phyloP scores from a whole-genome alignment of 1,140 invertebrate species.

The Bathynomus jamesi region DNA sequence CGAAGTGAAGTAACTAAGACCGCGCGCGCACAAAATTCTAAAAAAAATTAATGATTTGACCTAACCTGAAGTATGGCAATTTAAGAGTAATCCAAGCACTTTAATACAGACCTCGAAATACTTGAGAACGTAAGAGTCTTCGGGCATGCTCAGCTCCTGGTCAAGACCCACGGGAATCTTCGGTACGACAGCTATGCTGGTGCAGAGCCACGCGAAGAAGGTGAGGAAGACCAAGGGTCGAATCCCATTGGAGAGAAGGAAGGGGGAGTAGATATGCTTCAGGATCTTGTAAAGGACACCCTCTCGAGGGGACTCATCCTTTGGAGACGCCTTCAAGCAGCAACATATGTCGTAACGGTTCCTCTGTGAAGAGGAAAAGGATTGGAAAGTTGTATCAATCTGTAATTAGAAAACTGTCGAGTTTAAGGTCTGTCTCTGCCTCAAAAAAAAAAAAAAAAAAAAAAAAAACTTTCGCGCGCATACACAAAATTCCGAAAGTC shows the following conservation, averaged over 20 bases:
- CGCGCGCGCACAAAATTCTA: too few species aligned
- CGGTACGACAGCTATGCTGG: slow-evolving; percentile 73
- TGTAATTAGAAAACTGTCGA: too few species aligned
- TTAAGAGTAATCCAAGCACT: too few species aligned
- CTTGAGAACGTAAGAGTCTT: slow-evolving; percentile 85
- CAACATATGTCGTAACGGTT: slow-evolving; percentile 76
- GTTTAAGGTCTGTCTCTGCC: too few species aligned
- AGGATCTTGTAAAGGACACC: slow-evolving; percentile 79
- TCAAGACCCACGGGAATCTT: slow-evolving; percentile 89
- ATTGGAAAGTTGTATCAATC: too few species aligned
- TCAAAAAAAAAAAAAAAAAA: too few species aligned
- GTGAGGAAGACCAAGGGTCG: slow-evolving; percentile 65
- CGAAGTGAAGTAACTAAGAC: too few species aligned
- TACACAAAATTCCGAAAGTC: too few species aligned
- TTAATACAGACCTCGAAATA: slow-evolving; percentile 68
- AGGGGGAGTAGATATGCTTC: slow-evolving; percentile 74
- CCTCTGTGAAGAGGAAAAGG: slow-evolving; percentile 41
- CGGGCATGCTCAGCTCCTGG: slow-evolving; percentile 93
- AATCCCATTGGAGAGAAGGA: slow-evolving; percentile 58
- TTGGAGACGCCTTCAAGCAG: slow-evolving; percentile 63
- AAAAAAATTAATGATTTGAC: too few species aligned
- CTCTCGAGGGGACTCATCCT: slow-evolving; percentile 46
- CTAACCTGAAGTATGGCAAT: too few species aligned
- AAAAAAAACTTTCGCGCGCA: too few species aligned
- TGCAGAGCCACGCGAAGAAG: slow-evolving; percentile 85